Evolutionary conservation across 2,888 invertebrate species (phyloP).

Genomic region (Oscheius sp.): DNA sequence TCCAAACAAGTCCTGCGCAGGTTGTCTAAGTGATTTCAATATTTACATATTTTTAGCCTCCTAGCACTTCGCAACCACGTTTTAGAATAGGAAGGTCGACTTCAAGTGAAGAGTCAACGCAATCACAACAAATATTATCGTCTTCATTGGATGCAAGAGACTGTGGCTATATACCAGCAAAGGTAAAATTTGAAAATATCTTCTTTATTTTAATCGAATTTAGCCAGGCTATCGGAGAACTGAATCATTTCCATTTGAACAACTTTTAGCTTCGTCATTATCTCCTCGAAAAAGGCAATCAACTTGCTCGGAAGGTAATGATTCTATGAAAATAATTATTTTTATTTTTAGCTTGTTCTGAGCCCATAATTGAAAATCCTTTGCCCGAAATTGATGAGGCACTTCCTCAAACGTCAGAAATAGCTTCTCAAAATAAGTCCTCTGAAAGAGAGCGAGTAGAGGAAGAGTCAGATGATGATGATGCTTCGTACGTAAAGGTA

Average conservation of each 20-base stretch:
- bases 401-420: neutral
- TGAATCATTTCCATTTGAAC: constrained; percentile 21
- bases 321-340: neutral
- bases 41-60: neutral
- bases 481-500: constrained; percentile 2
- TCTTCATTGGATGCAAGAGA: constrained; percentile 3
- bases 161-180: neutral
- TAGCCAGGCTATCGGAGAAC: neutral
- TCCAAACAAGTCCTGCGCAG: constrained; percentile 19
- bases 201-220: neutral
- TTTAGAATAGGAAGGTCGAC: constrained; percentile 18
- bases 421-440: neutral
- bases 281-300: neutral
- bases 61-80: neutral
- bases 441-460: neutral
- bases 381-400: neutral
- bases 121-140: constrained; percentile 7
- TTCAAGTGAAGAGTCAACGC: constrained; percentile 22
- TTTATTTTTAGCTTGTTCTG: neutral
- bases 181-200: neutral
- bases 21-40: neutral
- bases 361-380: neutral
- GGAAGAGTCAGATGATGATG: neutral
- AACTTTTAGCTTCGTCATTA: neutral
- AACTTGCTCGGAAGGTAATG: neutral